These are phyloP conservation scores for Orussus abietinus DNA, from an alignment of 1,140 invertebrate species.

Conservation along the genomic window DNA sequence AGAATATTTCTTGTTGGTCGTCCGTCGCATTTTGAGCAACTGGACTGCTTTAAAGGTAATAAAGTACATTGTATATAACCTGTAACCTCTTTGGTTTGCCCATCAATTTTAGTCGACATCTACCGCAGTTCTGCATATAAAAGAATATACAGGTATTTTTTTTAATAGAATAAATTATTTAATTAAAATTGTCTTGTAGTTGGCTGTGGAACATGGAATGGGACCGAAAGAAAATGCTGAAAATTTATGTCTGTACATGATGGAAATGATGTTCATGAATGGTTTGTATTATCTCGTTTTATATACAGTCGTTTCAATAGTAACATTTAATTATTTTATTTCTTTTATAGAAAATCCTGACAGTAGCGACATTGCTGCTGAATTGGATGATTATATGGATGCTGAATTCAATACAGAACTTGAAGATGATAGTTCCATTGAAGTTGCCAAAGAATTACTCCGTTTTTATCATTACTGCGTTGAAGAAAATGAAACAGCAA, in stretches of 20 bases:
- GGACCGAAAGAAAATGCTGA: constrained; percentile 27
- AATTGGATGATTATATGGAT: constrained; percentile 39
- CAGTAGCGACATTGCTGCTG: constrained; percentile 26
- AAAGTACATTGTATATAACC: constrained; percentile 8
- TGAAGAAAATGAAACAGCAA: constrained; percentile 20
- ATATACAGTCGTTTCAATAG: neutral
- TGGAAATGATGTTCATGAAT: constrained; percentile 36
- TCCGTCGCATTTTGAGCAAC: constrained; percentile 40
- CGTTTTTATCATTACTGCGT: constrained; percentile 32
- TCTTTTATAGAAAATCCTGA: constrained; percentile 27
- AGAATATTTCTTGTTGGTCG: constrained; percentile 27
- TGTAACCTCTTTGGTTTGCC: no score
- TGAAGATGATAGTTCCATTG: constrained; percentile 33
- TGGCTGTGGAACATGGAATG: constrained; percentile 40
- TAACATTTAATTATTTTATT: neutral
- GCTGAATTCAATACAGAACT: constrained; percentile 34
- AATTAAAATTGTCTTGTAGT: no score
- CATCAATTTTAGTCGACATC: no score
- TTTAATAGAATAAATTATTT: no score
- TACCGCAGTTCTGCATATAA: no score
- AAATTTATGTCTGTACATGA: constrained; percentile 31
- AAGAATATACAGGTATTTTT: no score
- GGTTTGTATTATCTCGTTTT: constrained; percentile 21
- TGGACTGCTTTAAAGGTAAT: constrained; percentile 43
- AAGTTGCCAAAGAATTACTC: constrained; percentile 39